Percentiles rank a stretch among this genome's conserved stretches.
phyloP scores from a whole-genome alignment of 2,113 vertebrate species.

The Gymnarchus niloticus region DNA sequence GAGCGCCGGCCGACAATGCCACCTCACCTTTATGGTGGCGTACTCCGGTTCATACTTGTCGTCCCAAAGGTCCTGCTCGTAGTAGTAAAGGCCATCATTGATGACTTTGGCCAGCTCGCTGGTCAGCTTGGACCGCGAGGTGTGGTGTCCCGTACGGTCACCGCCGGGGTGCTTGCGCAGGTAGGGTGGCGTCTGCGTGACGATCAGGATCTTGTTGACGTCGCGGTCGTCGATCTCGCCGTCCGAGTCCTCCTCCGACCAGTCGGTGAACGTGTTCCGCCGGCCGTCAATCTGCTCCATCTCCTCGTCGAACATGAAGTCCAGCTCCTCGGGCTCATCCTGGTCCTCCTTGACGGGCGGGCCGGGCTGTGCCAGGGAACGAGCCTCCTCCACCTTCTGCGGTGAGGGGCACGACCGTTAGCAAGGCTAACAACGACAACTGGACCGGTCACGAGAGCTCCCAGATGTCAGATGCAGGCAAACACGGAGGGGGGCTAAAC shows the following conservation, averaged over 20 bases:
- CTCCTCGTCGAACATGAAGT: constrained; percentile 97
- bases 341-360: constrained; percentile 62
- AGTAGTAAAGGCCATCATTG: constrained; percentile 95
- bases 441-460: background rate
- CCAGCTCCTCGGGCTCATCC: constrained; percentile 92
- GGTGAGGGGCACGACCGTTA: constrained; percentile 44
- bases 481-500: background rate
- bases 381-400: constrained; percentile 74
- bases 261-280: constrained; percentile 94
- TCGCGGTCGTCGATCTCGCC: constrained; percentile 91
- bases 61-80: constrained; percentile 94
- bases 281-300: constrained; percentile 97
- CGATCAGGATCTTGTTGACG: constrained; percentile 97
- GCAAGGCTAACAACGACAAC: background rate
- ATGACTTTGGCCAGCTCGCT: constrained; percentile 90
- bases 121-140: constrained; percentile 86
- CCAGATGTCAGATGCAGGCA: background rate
- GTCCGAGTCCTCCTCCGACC: constrained; percentile 94
- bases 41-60: constrained; percentile 93
- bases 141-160: constrained; percentile 90
- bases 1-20: too few relatives aligned
- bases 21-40: constrained; percentile 94
- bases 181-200: constrained; percentile 93
- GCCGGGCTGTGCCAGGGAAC: constrained; percentile 45
- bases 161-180: constrained; percentile 91